Base-by-base conservation (phyloP, 2,888 invertebrate species). In the Orthonevra nobilis region DNA sequence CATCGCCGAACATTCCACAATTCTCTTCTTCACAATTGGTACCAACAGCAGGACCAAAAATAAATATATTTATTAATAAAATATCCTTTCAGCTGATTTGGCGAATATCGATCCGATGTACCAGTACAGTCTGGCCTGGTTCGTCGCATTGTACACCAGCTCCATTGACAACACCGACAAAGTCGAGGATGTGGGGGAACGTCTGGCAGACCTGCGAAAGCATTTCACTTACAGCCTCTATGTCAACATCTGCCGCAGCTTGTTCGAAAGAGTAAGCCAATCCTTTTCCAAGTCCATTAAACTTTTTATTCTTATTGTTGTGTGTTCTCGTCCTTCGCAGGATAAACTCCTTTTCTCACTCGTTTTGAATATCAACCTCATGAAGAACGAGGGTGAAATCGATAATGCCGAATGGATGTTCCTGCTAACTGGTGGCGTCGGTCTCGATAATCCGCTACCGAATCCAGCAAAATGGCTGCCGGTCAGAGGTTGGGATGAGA, bases 101-200 rank as follows among this genome's bases (percentile, higher is more conserved):
- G 94, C 96, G 3, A 94, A 95, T 85, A 96, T 98, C 82, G 97
- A 98, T 89, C 97, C 97, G 1, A 98, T 98, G 98, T 98, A 98
- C 89, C 97, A 98, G 87, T 98, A 97, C 88, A 97, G 97, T 0
- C 90, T 98, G 83, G 92, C 92, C 1, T 98, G 98, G 98, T 98
- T 97, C 87, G 95, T 98, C 84, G 94, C 95, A 82, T 90, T 98
- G 20, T 98, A 95, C 87, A 93, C 94, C 83, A 90, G 93, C 44
- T 93, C 96, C 14, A 97, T 98, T 72, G 96, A 97, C 82, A 94
- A 95, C 83, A 95, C 96, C 0, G 95, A 95, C 84, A 93, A 93
- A 83, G 92, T 93, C n/a, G 97, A 97, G 81, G 93, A 94, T 81
- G 93, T 98, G 7, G 90, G 90, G 0, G 91, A 92, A 81, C 91